These are phyloP conservation scores for Monopis laevigella DNA, from an alignment of 2,888 invertebrate genomes.

Conservation along the genomic window DNA sequence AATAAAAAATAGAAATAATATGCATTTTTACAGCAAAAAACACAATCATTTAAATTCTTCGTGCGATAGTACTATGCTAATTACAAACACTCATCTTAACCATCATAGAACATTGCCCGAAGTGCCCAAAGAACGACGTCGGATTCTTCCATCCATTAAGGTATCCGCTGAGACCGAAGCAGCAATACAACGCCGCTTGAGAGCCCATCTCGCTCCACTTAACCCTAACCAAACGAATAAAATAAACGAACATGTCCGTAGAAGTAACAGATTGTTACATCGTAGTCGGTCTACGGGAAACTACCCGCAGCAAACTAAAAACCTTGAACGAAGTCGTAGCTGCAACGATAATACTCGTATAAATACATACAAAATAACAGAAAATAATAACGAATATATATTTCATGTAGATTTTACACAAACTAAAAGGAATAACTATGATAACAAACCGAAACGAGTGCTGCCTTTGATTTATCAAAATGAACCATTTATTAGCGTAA, in stretches of 20 bases:
- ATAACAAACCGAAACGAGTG: not conserved
- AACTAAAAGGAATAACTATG: not conserved
- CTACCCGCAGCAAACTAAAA: too few relatives aligned
- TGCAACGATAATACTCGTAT: constrained; percentile 31
- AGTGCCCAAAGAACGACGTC: constrained; percentile 19
- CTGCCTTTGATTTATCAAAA: not conserved
- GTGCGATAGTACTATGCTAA: constrained; percentile 45
- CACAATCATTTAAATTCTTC: constrained; percentile 27
- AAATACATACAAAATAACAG: constrained; percentile 40
- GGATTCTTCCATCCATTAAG: constrained; percentile 34
- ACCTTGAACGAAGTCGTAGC: constrained; percentile 41
- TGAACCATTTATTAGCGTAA: constrained; percentile 4
- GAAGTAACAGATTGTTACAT: constrained; percentile 32
- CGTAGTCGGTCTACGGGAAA: constrained; percentile 39
- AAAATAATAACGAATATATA: constrained; percentile 35
- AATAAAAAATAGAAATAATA: too few relatives aligned
- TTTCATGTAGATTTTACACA: constrained; percentile 29
- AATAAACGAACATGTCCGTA: constrained; percentile 28
- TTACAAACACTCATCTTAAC: constrained; percentile 27
- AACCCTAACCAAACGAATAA: constrained; percentile 19
- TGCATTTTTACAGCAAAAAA: constrained; percentile 46
- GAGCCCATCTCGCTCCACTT: constrained; percentile 23
- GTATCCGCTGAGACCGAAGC: constrained; percentile 33
- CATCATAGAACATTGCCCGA: constrained; percentile 22
- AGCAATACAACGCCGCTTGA: constrained; percentile 30